Conservation (phyloP, 2,113 vertebrate genomes). For the Mustelus asterias region DNA sequence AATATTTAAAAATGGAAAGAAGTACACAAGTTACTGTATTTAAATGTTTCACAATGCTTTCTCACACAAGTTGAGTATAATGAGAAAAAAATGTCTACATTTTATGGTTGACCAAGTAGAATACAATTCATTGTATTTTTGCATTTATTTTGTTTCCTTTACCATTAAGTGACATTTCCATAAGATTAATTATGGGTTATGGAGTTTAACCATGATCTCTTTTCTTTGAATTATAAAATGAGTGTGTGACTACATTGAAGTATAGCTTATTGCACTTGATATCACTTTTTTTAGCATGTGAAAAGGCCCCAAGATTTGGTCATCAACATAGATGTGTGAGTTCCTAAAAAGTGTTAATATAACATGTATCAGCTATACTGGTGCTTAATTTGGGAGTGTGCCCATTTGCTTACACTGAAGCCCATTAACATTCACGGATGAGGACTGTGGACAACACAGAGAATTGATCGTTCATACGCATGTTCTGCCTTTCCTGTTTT, state of each 20-base stretch:
- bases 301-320: conserved; percentile 4
- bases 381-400: conserved; percentile 11
- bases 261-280: conserved; percentile 38
- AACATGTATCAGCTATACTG: neutral
- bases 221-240: conserved; percentile 16
- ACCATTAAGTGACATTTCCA: conserved; percentile 27
- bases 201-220: conserved; percentile 8
- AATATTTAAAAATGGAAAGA: conserved; percentile 35
- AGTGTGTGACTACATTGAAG: conserved; percentile 34
- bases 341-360: neutral
- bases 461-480: neutral
- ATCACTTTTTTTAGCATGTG: conserved; percentile 35
- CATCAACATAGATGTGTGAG: conserved; percentile 14
- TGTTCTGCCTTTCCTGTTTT: neutral
- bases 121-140: conserved; percentile 35
- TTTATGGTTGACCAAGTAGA: conserved; percentile 37
- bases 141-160: conserved; percentile 36
- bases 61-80: conserved; percentile 33
- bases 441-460: too few species aligned
- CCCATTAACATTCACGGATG: neutral
- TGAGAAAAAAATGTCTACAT: conserved; percentile 31
- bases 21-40: conserved; percentile 32
- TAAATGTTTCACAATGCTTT: conserved; percentile 37
- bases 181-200: conserved; percentile 7
- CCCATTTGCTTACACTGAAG: conserved; percentile 14